Percentiles rank a stretch among this genome's conserved stretches.
phyloP scores from a whole-genome alignment of 2,888 invertebrate genomes.

The Nemapogon koenigi region DNA sequence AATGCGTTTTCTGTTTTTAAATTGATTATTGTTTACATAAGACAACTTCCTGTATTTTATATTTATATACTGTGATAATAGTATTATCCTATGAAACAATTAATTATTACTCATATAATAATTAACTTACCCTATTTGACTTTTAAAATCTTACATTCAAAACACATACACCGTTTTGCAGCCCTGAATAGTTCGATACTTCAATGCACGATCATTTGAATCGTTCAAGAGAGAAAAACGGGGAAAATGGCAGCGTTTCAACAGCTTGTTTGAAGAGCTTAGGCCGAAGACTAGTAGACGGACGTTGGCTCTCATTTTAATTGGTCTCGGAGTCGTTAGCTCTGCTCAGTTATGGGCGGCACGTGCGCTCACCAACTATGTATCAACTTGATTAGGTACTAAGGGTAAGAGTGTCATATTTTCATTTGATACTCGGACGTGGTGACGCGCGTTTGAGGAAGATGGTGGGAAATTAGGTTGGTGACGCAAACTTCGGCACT shows the following conservation, averaged over 20 bases:
- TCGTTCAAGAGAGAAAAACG: no score
- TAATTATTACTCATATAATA: no score
- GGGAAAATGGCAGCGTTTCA: conserved; percentile 1
- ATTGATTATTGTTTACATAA: no score
- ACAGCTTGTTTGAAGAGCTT: conserved; percentile 5
- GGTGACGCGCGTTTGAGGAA: background rate
- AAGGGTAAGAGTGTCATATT: conserved; percentile 36
- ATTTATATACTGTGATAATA: no score
- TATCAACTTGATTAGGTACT: conserved; percentile 36
- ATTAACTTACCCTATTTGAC: no score
- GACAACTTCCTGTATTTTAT: no score
- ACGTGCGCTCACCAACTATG: conserved; percentile 28
- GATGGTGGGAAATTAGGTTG: conserved; percentile 5
- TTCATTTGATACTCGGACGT: conserved; percentile 24
- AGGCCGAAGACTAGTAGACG: conserved; percentile 1
- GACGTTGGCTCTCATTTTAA: conserved; percentile 21
- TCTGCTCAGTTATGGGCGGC: conserved; percentile 22
- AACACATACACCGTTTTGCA: no score
- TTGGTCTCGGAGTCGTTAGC: conserved; percentile 36
- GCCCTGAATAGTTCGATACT: no score
- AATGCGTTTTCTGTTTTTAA: no score
- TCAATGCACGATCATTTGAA: no score
- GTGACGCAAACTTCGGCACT: conserved; percentile 5
- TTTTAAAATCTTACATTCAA: no score
- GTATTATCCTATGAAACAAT: no score